Conservation (phyloP, 2,113 vertebrate species). For the Alligator mississippiensis region DNA sequence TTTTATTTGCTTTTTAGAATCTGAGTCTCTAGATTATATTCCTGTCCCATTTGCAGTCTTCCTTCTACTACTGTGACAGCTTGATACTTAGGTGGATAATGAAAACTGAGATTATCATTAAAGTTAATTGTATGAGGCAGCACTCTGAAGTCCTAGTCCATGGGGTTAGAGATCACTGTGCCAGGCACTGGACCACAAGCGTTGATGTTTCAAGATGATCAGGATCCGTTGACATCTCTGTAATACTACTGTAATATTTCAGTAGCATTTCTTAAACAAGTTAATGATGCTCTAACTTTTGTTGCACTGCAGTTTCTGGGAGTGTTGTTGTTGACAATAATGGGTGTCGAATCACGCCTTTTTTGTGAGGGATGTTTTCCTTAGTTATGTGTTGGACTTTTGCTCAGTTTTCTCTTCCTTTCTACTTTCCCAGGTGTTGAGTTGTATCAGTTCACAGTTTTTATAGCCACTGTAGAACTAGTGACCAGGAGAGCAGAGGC, state of each 20-base stretch:
- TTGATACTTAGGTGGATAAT: not conserved
- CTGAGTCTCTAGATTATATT: not conserved
- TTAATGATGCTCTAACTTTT: not conserved
- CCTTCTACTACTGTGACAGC: not conserved
- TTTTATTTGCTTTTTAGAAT: not conserved
- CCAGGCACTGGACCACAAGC: not conserved
- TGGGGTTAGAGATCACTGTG: not conserved
- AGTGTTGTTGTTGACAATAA: not conserved
- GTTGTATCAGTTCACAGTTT: not conserved
- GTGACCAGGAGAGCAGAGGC: fast-evolving
- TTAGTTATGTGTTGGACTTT: not conserved
- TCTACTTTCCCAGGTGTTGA: not conserved
- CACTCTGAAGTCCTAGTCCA: not conserved
- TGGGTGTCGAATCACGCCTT: not conserved
- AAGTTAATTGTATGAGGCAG: not conserved
- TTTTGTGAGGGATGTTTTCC: not conserved
- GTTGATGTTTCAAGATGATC: not conserved
- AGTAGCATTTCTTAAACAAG: not conserved
- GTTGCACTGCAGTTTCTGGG: not conserved
- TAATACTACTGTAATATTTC: not conserved
- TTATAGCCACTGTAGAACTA: fast-evolving
- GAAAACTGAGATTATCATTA: not conserved
- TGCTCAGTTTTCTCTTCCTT: not conserved
- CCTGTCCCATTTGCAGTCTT: not conserved
- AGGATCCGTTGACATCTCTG: not conserved